Conservation (phyloP, 2,113 vertebrate genomes). For the Corythaeola cristata region DNA sequence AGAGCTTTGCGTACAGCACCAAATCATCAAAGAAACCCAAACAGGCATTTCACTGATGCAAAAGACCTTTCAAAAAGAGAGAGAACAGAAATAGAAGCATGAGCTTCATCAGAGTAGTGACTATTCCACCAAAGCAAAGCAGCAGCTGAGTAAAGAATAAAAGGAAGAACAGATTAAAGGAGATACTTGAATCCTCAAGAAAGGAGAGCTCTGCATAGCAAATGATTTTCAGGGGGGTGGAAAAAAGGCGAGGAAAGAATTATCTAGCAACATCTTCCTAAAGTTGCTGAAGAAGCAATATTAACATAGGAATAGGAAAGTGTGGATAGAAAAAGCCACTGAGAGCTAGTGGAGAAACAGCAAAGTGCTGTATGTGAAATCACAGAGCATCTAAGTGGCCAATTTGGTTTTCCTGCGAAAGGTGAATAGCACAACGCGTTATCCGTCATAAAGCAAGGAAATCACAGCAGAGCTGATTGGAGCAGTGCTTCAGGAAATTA, state of each 20-base stretch:
- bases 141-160: slow-evolving; percentile 30
- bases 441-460: background rate
- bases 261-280: background rate
- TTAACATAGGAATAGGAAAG: background rate
- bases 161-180: slow-evolving; percentile 46
- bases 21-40: slow-evolving; percentile 33
- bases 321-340: background rate
- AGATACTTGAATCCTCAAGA: slow-evolving; percentile 9
- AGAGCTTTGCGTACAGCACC: background rate
- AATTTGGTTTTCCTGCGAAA: background rate
- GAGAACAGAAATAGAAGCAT: slow-evolving; percentile 35
- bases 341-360: background rate
- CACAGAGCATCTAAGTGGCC: background rate
- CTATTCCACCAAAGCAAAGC: slow-evolving; percentile 40
- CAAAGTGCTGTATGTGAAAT: background rate
- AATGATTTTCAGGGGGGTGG: background rate
- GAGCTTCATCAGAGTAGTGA: slow-evolving; percentile 23
- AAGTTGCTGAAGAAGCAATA: background rate
- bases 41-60: slow-evolving; percentile 25
- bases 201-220: slow-evolving; percentile 5
- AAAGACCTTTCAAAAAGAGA: slow-evolving; percentile 7
- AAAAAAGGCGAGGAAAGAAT: background rate
- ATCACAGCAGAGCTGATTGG: background rate
- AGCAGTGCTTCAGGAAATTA: slow-evolving; percentile 22
- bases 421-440: background rate